phyloP scores from a whole-genome alignment of 2,113 vertebrate species.

The Meriones unguiculatus region DNA sequence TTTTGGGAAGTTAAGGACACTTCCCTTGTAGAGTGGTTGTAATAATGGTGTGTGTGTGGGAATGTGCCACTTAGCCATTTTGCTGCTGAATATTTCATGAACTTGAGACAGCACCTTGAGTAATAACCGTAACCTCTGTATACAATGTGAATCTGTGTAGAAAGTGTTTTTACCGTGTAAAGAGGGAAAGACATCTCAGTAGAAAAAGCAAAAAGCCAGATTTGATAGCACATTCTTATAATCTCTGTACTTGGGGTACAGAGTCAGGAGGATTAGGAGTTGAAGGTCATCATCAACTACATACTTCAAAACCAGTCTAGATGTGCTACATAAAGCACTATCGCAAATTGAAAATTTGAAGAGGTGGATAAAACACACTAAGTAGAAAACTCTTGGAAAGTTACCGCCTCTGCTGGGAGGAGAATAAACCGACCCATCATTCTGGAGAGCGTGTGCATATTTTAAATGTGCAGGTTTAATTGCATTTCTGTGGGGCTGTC shows the following conservation, averaged over 20 bases:
- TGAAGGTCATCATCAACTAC: background rate
- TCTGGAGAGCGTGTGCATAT: background rate
- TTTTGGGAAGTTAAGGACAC: background rate
- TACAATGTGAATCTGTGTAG: background rate
- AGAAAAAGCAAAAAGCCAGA: background rate
- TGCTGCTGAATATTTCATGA: background rate
- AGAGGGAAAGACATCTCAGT: background rate
- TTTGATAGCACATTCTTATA: background rate
- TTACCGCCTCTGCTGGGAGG: background rate
- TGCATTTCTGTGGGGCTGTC: background rate
- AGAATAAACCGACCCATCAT: background rate
- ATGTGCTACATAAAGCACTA: too few species aligned
- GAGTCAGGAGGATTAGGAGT: background rate
- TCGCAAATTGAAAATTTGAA: background rate
- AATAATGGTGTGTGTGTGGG: fast-evolving
- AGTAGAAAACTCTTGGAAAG: background rate
- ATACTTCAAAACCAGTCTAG: background rate
- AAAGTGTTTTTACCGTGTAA: background rate
- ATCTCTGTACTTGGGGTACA: background rate
- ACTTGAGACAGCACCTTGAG: background rate
- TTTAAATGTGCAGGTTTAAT: background rate
- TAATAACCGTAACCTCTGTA: background rate
- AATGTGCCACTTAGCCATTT: background rate
- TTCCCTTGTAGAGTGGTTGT: background rate
- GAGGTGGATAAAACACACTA: background rate